These are phyloP conservation scores for Poicephalus meyeri DNA, from an alignment of 2,113 vertebrate genomes.

Conservation along the genomic window DNA sequence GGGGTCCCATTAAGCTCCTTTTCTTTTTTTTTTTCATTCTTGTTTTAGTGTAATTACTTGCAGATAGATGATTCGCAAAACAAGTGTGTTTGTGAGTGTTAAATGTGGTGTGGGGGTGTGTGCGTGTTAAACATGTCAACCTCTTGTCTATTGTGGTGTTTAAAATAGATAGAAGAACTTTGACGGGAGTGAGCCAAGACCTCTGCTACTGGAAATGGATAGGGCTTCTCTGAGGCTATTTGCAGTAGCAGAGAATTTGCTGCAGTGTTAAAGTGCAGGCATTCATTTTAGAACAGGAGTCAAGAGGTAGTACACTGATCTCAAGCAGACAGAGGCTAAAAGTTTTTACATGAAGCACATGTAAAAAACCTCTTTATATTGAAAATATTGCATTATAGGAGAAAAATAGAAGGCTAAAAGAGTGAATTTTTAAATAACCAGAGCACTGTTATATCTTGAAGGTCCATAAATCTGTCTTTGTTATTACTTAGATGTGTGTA, in stretches of 20 bases:
- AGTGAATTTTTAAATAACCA: not conserved
- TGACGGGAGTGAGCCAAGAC: not conserved
- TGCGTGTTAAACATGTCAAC: not conserved
- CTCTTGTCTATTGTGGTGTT: not conserved
- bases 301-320: not conserved
- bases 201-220: not conserved
- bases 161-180: not conserved
- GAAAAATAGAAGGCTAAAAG: not conserved
- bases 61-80: not conserved
- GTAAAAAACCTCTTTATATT: not conserved
- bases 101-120: not conserved
- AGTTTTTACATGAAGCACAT: accelerated
- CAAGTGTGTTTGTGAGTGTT: not conserved
- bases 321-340: not conserved
- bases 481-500: not conserved
- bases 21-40: not conserved
- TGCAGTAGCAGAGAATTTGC: not conserved
- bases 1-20: not conserved
- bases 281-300: not conserved
- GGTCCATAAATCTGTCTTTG: not conserved
- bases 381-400: not conserved
- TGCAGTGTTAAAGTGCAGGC: not conserved
- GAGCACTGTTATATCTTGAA: not conserved
- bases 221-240: not conserved
- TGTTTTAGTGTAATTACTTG: not conserved